Evolutionary conservation across 2,113 vertebrate genomes (phyloP), one percentile per base, ranked within the genome.

Genomic region (Numenius arquata): DNA sequence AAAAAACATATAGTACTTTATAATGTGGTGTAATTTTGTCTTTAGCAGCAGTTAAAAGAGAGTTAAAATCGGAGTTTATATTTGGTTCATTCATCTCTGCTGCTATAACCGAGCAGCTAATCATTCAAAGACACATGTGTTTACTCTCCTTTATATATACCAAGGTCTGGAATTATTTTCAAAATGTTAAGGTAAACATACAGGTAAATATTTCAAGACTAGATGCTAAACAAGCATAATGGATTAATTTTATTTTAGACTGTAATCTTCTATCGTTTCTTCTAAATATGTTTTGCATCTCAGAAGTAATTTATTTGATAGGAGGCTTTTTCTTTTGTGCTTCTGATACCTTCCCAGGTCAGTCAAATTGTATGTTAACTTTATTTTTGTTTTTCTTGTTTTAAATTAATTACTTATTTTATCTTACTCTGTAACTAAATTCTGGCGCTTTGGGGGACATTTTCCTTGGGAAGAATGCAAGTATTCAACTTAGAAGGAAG

Each of bases 121-220:
- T 58, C 3, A 26, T 91, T 58, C 20, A 38, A 74, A 66, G 22
- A 43, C 0, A 7, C 43, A 0, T 13, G 3, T 50, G 5, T 7
- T 76, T 68, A 8, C 8, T n/a, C 17, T 63, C 0, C 4, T 53
- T 58, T 50, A 7, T 26, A 43, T 38, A 50, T 34, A 58, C 3
- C 7, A 79, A 56, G 2, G 4, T 43, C 23, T 67, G 12, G 5
- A 88, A 85, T 25, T 30, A 34, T 77, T 88, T 80, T 43, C 11
- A 89, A 83, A 83, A 53, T 38, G 3, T 79, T 48, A 67, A 62
- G 12, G 16, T 34, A 78, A 68, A 50, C 6, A 76, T 8, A 20
- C 3, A 56, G 8, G 6, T 38, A 80, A 83, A 43, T 43, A 66
- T 71, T 89, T 66, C 40, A 75, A 67, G 22, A 50, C 36, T 21